Percentiles rank a stretch among this genome's conserved stretches.
Conservation (phyloP, 2,888 invertebrate species). For the Thera obeliscata region DNA sequence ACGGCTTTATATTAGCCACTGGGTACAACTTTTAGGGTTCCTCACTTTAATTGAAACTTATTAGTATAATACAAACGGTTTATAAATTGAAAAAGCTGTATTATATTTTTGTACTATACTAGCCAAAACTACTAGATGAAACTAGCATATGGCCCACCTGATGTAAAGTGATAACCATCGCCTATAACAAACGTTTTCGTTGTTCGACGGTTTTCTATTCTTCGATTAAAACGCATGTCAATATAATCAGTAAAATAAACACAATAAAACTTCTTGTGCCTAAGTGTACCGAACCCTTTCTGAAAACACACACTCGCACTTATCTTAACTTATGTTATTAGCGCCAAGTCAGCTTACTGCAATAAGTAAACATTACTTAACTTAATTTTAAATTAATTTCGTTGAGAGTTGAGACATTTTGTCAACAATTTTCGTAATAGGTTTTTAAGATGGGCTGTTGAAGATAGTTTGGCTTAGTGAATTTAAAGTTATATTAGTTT, state of each 20-base stretch:
- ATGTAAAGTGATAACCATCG: no score
- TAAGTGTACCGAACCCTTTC: neutral
- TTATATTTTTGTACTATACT: no score
- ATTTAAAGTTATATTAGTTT: neutral
- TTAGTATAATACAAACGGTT: no score
- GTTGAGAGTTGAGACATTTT: slow-evolving; percentile 3
- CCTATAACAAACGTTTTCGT: no score
- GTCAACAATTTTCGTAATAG: slow-evolving; percentile 7
- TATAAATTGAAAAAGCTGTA: no score
- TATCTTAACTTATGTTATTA: slow-evolving; percentile 18
- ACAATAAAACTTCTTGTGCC: no score
- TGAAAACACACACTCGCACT: neutral
- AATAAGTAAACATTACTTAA: slow-evolving; percentile 28
- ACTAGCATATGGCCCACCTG: no score
- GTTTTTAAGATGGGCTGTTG: slow-evolving; percentile 2
- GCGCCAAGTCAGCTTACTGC: slow-evolving; percentile 25
- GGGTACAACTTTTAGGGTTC: slow-evolving; percentile 8
- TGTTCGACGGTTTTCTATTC: no score
- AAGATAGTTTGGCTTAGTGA: neutral
- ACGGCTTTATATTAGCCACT: no score
- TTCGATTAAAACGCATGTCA: no score
- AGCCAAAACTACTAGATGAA: no score
- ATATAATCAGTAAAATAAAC: no score
- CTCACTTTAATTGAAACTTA: neutral
- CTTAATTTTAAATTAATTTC: slow-evolving; percentile 23